Base-by-base conservation (phyloP, 1,140 invertebrate genomes). In the Carcinoscorpius rotundicauda region DNA sequence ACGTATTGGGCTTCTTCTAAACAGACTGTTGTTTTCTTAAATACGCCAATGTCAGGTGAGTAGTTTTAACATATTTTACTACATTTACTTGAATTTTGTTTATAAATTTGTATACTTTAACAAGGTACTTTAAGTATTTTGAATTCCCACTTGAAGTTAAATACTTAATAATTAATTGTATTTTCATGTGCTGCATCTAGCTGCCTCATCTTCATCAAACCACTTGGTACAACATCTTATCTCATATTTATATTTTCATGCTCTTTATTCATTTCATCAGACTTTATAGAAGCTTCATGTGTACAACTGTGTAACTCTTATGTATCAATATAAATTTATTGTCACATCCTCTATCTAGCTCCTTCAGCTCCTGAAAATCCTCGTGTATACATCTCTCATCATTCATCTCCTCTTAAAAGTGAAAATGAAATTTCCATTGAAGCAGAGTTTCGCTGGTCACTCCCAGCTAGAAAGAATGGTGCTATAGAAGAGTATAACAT, bases 1-100 rank as follows among this genome's bases (percentile, higher is more conserved):
- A 92, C 91, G 0, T 87, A 86, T 69, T 95, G 91, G 91, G 86
- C 87, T 51, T 82, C 85, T 5, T 85, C 88, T 0, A 75, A 79
- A 6, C 79, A 81, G 49, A 83, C 85, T 0, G 66, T 71, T 3
- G 66, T 69, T 3, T 68, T 61, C 5, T 6, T 76, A 1, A 61
- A 72, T 48, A 74, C 76, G 5, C 76, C 80, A 49, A 75, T 76
- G 73, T 75, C 76, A 61, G 71, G 75, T 77, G 69, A 71, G 69
- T 66, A 8, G 29, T 29, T 29, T 29, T 29, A 1, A 29, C 29
- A 29, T 29, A 29, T 29, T 29, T 29, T 29, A 29, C 29, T 29
- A 29, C 29, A 29, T 29, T 29, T 29, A 29, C 29, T 29, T 29
- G 29, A 29, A 29, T 29, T 29, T 29, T 29, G 29, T 29, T 29